Conservation (phyloP, 1,140 invertebrate species). For the Sinonovacula constricta region DNA sequence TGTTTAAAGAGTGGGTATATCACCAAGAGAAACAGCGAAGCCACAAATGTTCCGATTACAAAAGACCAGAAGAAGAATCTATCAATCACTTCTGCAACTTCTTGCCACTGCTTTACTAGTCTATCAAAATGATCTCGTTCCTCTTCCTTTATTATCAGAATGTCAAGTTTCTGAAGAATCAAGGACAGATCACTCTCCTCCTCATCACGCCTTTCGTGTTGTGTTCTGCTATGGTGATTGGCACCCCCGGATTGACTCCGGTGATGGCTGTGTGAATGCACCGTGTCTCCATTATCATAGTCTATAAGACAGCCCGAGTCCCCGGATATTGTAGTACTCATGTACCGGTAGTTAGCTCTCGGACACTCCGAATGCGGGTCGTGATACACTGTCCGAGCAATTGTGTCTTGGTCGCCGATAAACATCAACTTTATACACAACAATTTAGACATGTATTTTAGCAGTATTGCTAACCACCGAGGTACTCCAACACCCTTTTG, state of each 20-base stretch:
- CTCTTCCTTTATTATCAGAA: constrained; percentile 57
- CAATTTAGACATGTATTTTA: constrained; percentile 53
- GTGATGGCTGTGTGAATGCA: constrained; percentile 7
- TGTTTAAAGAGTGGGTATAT: constrained; percentile 87
- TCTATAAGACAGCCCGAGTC: constrained; percentile 70
- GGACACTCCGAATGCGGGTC: not conserved
- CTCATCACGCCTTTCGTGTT: not conserved
- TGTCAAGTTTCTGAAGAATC: constrained; percentile 57
- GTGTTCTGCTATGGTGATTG: constrained; percentile 7
- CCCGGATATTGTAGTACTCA: constrained; percentile 45
- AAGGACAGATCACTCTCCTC: constrained; percentile 18
- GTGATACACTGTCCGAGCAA: not conserved
- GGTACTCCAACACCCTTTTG: constrained; percentile 62
- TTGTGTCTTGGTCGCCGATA: constrained; percentile 21
- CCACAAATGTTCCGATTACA: constrained; percentile 95
- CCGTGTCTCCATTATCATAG: constrained; percentile 58
- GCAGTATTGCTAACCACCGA: constrained; percentile 44
- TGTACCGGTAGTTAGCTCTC: constrained; percentile 29
- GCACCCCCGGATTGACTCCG: not conserved
- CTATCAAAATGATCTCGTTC: constrained; percentile 54
- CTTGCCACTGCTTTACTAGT: constrained; percentile 89
- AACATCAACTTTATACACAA: constrained; percentile 61
- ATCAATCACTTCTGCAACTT: constrained; percentile 99
- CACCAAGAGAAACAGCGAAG: constrained; percentile 97
- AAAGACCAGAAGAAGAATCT: constrained; percentile 97